Evolutionary conservation across 1,140 invertebrate species (phyloP).

Genomic region (Hyposmocoma kahamanoa): DNA sequence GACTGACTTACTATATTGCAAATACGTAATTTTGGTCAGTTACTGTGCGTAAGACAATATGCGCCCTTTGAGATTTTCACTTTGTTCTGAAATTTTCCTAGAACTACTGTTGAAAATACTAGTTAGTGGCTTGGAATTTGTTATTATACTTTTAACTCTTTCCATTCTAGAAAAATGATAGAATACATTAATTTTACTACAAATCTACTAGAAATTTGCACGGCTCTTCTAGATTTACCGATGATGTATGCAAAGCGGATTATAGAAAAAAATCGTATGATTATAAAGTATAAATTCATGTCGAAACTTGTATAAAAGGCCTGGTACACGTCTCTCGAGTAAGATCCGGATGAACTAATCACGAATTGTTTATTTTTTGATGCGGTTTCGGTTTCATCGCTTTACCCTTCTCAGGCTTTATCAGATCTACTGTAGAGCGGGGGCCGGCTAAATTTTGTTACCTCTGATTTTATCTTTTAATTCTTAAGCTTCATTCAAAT

Average conservation of each 20-base stretch:
- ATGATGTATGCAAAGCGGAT: slow-evolving; percentile 54
- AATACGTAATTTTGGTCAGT: no score
- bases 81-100: no score
- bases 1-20: no score
- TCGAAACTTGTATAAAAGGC: slow-evolving; percentile 53
- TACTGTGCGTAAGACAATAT: no score
- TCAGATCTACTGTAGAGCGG: slow-evolving; percentile 38
- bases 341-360: slow-evolving; percentile 56
- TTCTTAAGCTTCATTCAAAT: slow-evolving; percentile 67
- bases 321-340: slow-evolving; percentile 39
- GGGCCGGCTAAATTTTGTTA: slow-evolving; percentile 56
- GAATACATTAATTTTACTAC: no score
- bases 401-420: slow-evolving; percentile 57
- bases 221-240: slow-evolving; percentile 36
- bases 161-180: no score
- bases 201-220: no score
- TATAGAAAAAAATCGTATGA: slow-evolving; percentile 36
- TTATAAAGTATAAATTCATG: slow-evolving; percentile 48
- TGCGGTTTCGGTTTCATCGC: slow-evolving; percentile 56
- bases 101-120: no score
- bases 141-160: no score
- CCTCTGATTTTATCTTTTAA: slow-evolving; percentile 56
- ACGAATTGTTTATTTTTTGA: slow-evolving; percentile 43
- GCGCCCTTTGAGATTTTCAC: no score
- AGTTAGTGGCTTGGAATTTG: no score